Base-by-base conservation (phyloP, 2,797 vertebrate species). In the Bradypus variegatus region DNA sequence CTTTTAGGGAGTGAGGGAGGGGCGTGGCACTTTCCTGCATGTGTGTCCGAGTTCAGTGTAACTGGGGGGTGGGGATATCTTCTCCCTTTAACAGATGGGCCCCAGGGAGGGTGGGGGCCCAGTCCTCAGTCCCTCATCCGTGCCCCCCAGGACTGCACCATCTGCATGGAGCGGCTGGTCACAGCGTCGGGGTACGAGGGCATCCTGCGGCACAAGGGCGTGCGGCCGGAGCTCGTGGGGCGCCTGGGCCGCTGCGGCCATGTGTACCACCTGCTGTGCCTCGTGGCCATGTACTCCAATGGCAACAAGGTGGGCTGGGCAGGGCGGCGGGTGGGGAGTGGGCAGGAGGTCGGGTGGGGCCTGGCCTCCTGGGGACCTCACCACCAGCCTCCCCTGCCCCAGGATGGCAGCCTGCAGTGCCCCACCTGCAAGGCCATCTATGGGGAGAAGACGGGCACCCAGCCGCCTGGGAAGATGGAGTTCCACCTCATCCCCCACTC, bases 241-340 rank as follows among this genome's bases (percentile, higher is more conserved):
- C 99, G 98, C 97, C 97, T 99, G 98, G 98, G 98, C 96, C 99
- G 98, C 96, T 99, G 99, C 1, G 98, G 98, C 75, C 99, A 99
- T 97, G 98, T 99, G 98, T 99, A 99, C 98, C 99, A 99, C 97
- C 98, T 99, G 96, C 98, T 99, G 96, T 99, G 99, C 97, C 98
- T 99, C 94, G 98, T 99, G 95, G 99, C 99, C 97, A 99, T 99
- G 99, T 99, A 99, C 97, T 99, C 98, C 98, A 99, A 99, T 3
- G 99, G 99, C 96, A 99, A 99, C 97, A 99, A 99, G 99, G 95
- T 95, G 92, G 41, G 87, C 38, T 1, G 38, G 12, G 25, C 0
- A 0, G n/a, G 48, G 19, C 19, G 5, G 53, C 1, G 33, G n/a
- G 18, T 3, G 41, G 53, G 38, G 23, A 15, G 45, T 4, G 1